Evolutionary conservation across 2,888 invertebrate genomes (phyloP).

Genomic region (Papilio demoleus): DNA sequence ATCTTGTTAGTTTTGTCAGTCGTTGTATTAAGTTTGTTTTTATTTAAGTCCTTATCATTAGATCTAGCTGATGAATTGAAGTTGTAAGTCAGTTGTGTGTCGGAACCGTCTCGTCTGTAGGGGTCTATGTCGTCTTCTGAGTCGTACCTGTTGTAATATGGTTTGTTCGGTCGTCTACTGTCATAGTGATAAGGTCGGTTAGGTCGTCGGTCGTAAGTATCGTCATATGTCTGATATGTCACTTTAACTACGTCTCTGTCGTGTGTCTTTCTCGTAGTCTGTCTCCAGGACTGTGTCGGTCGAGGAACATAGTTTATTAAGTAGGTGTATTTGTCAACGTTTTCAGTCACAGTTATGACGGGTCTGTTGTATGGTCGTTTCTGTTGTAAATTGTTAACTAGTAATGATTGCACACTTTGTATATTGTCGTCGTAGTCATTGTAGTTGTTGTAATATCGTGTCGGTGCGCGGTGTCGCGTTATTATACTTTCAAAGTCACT

Average conservation of each 20-base stretch:
- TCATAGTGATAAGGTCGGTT: constrained; percentile 57
- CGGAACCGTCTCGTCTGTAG: constrained; percentile 62
- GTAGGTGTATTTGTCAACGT: constrained; percentile 78
- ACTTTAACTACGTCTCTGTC: constrained; percentile 77
- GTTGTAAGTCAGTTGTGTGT: constrained; percentile 56
- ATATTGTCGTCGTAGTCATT: constrained; percentile 64
- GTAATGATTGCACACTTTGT: constrained; percentile 74
- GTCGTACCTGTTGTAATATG: constrained; percentile 66
- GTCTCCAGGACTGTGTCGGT: constrained; percentile 77
- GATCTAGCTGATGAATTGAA: constrained; percentile 71
- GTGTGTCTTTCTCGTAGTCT: constrained; percentile 65
- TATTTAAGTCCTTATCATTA: constrained; percentile 56
- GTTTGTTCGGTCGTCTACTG: constrained; percentile 67
- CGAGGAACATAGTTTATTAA: constrained; percentile 80
- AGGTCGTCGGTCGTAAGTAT: constrained; percentile 66
- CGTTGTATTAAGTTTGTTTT: constrained; percentile 41
- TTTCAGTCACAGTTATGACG: constrained; percentile 77
- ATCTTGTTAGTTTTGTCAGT: constrained; percentile 50
- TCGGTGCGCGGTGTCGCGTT: constrained; percentile 59
- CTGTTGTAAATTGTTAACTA: constrained; percentile 69
- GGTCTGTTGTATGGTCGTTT: constrained; percentile 74
- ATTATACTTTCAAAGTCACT: constrained; percentile 59
- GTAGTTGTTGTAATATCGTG: constrained; percentile 61
- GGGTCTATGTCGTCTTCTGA: constrained; percentile 55
- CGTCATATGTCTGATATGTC: constrained; percentile 77